Evolutionary conservation across 2,113 vertebrate species (phyloP), one percentile per base, ranked within the genome.

Genomic region (Rhynchopsitta pachyrhyncha): DNA sequence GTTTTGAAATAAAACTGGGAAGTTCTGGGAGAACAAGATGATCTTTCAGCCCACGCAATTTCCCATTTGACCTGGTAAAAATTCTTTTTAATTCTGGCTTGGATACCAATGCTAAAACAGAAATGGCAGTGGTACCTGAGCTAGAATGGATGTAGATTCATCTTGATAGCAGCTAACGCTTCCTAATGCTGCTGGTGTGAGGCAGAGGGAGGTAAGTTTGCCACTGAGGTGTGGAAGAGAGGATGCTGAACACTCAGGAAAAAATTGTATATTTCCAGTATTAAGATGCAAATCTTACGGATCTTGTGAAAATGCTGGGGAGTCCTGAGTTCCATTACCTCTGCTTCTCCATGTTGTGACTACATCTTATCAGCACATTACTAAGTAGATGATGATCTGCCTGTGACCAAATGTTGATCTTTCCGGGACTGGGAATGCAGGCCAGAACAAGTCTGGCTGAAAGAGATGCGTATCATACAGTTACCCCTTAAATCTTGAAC

Each of bases 1-100:
- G 22, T 57, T 95, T 62, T 86, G 76, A 74, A 90, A 88, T 68
- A 71, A 70, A 93, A 86, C 41, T 53, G 22, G 11, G n/a, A 83
- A 74, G 12, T 29, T 84, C 52, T 75, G 13, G 7, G 73, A 53
- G 75, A 75, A 70, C 41, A 57, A 60, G 60, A 52, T 70, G 76
- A 25, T 90, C 42, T 81, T 68, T 63, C 37, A 78, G 60, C 27
- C 47, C 19, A 42, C 35, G 13, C 17, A n/a, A 10, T 33, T 94
- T 86, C 47, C 27, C 33, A 4, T 75, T 84, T 73, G 25, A 39
- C 55, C 6, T 77, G 19, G 17, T 80, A 35, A 82, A 82, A 46
- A 12, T 31, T 44, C 10, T 17, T 68, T 52, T 49, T 76, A 13
- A n/a, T 93, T 77, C 20, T 60, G n/a, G 13, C 27, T 86, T 78